Conservation (phyloP, 2,797 vertebrate genomes). For the Schizopygopsis pylzovi region DNA sequence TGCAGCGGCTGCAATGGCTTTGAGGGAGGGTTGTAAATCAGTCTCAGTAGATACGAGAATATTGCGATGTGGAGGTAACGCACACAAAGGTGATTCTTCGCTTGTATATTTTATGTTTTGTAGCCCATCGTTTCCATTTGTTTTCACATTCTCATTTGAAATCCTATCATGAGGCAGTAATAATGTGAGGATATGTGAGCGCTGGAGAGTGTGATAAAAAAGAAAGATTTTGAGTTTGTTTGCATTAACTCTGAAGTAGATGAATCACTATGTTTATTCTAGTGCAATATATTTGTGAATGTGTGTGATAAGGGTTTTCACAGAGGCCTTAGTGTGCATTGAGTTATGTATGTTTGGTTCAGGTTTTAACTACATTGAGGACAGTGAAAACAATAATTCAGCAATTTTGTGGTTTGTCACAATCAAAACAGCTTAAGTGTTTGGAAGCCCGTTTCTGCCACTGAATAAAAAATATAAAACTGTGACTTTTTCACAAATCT, state of each 20-base stretch:
- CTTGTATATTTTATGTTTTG: conserved; percentile 60
- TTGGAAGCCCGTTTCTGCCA: no score
- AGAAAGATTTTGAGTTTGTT: conserved; percentile 50
- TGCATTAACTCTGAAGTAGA: conserved; percentile 57
- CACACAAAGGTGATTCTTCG: conserved; percentile 42
- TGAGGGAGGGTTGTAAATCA: conserved; percentile 68
- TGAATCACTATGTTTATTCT: conserved; percentile 50
- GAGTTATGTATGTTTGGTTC: neutral
- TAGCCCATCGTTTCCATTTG: conserved; percentile 61
- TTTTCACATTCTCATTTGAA: conserved; percentile 61
- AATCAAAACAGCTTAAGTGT: neutral
- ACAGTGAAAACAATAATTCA: neutral
- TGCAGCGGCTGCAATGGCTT: conserved; percentile 23
- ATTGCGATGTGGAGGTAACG: conserved; percentile 58
- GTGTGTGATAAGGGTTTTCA: conserved; percentile 27
- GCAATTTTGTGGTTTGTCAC: neutral
- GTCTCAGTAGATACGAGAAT: conserved; percentile 64
- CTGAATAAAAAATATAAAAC: no score
- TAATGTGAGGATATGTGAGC: conserved; percentile 47
- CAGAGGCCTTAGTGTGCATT: neutral
- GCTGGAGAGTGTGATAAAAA: conserved; percentile 56
- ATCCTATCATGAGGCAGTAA: conserved; percentile 61
- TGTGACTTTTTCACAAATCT: no score
- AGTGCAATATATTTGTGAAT: conserved; percentile 38
- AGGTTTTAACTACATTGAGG: neutral